Base-by-base conservation (phyloP, 2,797 vertebrate genomes). In the Schizothorax lantsangensis region DNA sequence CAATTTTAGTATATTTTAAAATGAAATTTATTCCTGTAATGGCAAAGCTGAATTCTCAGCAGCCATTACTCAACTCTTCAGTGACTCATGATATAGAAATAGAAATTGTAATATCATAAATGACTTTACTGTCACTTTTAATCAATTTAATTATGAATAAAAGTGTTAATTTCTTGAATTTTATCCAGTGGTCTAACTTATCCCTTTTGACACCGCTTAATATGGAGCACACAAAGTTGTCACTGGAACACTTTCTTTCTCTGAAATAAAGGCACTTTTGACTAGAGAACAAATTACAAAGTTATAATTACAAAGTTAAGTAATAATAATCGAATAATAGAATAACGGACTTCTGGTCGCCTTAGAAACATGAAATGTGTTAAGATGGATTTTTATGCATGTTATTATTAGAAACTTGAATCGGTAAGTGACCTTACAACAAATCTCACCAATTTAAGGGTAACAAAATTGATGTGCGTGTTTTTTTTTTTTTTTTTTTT, bases 381-480 rank as follows among this genome's bases (percentile, higher is more conserved):
- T 47, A 30, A 49, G n/a, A 26, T 17, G 14, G 21, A 23, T 47
- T 74, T 74, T 47, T 73, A 26, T 21, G 36, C 14, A 21, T 52
- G 21, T 38, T 77, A 78, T 78, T 78, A 38, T 38, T 79, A 79
- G 23, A 79, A 79, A 79, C 52, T 2, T 79, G 33, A 79, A 79
- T 79, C 17, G 52, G 52, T 40, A 78, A 38, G 75, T 40, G 52
- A 78, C 52, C 75, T 59, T 59, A 40, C 52, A 79, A 59, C 23
- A 78, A 57, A 23, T 59, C 23, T 26, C 36, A 59, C 36, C n/a
- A 43, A 59, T 79, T 79, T 79, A 14, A 57, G 74, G 59, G 52
- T 79, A 38, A 59, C 33, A 78, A 23, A 57, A 57, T 9, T 7
- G 3, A 57, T 57, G 49, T 36, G 30, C 1, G 0, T 21, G 11